Percentiles rank a stretch among this genome's conserved stretches.
These are phyloP conservation scores for Seriola dumerili DNA, from an alignment of 2,113 vertebrate species.

Conservation along the genomic window DNA sequence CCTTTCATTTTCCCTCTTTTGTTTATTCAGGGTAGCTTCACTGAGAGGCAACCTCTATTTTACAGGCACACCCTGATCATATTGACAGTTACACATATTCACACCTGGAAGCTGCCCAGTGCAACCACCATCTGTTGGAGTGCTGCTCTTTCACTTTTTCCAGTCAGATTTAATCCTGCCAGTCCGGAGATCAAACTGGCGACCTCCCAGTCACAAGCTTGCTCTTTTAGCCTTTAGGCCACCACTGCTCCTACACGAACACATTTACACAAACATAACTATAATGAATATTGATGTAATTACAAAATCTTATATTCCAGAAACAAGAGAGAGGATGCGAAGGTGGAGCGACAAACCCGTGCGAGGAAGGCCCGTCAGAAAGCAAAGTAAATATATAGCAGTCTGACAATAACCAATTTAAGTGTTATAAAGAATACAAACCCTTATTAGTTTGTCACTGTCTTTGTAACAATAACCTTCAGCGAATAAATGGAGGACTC, in stretches of 20 bases:
- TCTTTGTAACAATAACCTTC: not conserved
- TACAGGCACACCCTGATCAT: no score
- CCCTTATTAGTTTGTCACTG: not conserved
- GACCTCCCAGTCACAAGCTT: no score
- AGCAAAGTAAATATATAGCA: constrained; percentile 85
- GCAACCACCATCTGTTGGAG: no score
- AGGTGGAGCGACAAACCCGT: constrained; percentile 84
- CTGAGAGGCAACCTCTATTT: no score
- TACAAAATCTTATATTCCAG: constrained; percentile 41
- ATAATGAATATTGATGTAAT: not conserved
- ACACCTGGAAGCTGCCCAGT: no score
- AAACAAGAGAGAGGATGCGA: constrained; percentile 81
- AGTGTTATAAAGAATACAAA: not conserved
- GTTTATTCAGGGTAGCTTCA: no score
- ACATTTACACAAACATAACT: not conserved
- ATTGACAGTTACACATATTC: no score
- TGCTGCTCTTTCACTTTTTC: no score
- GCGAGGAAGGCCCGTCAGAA: constrained; percentile 88
- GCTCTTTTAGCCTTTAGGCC: no score
- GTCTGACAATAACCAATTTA: constrained; percentile 4
- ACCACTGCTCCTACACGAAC: no score
- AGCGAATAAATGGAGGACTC: not conserved
- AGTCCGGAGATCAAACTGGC: no score
- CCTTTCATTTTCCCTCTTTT: not conserved
- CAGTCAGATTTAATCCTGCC: no score